Evolutionary conservation across 2,888 invertebrate species (phyloP).

Genomic region (Lasius platythorax): DNA sequence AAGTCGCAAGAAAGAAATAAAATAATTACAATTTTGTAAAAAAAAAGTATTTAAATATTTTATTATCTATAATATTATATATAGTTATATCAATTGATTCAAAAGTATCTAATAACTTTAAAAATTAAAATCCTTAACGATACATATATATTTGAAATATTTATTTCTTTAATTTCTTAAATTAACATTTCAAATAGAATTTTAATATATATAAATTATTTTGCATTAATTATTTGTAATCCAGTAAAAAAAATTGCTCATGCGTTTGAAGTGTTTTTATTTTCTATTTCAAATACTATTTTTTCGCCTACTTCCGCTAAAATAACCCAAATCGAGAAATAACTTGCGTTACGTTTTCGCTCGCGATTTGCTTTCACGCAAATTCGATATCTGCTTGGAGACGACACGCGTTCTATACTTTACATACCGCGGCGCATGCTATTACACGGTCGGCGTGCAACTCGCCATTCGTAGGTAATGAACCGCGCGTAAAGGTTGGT

Average conservation of each 20-base stretch:
- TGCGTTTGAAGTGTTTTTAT: neutral
- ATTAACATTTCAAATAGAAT: neutral
- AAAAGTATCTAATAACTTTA: too few species aligned
- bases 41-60: neutral
- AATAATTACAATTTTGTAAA: neutral
- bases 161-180: neutral
- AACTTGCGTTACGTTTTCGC: neutral
- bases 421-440: neutral
- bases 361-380: constrained; percentile 11
- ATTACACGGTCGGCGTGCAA: constrained; percentile 9
- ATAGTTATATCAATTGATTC: too few species aligned
- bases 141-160: too few species aligned
- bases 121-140: too few species aligned
- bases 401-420: neutral
- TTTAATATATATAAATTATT: neutral
- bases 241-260: neutral
- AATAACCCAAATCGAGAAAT: neutral
- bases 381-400: constrained; percentile 18
- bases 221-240: neutral
- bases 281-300: neutral
- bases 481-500: constrained; percentile 27
- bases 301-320: neutral
- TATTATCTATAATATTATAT: neutral
- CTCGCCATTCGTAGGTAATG: constrained; percentile 45
- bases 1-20: neutral